Base-by-base conservation (phyloP, 2,888 invertebrate species). In the Caenorhabditis sp. region DNA sequence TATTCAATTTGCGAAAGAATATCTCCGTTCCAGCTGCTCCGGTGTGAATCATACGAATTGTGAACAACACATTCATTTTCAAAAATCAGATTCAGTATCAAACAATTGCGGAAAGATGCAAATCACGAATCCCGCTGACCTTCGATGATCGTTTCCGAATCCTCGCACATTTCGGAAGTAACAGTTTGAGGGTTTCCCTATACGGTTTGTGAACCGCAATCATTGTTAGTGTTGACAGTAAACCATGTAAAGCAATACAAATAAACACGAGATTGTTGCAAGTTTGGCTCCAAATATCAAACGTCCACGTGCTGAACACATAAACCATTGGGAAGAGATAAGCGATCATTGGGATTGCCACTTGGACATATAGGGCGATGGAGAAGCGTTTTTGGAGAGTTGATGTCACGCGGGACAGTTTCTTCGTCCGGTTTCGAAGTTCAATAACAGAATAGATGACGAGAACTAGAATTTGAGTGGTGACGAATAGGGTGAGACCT, bases 241-340 rank as follows among this genome's bases (percentile, higher is more conserved):
- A 24, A n/a, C 75, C 75, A 54, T 75, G 75, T 12, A 58, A 19
- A 16, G 75, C 64, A 16, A 75, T 75, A 28, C 64, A 75, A 56
- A 75, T 75, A 47, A 75, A 75, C 41, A 64, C 64, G n/a, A 75
- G 28, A 51, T 75, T 75, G 75, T 75, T 75, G 47, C 54, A 44
- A 41, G 47, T 35, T 35, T 75, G 75, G 28, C 56, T 64, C 16
- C 66, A 56, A 66, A 66, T 31, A 63, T 58, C 75, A 54, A 64
- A 75, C 16, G 61, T 31, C 75, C 75, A 75, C 26, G 75, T 66
- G 44, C 22, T 41, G 26, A 75, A 75, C 26, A 75, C 66, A 44
- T 75, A 75, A 10, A 66, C n/a, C 44, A 75, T 56, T 22, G 75
- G 75, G n/a, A 64, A 75, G 14, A 75, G 28, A 54, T 66, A 75